These are phyloP conservation scores for Cyrtodaria siliqua DNA, from an alignment of 2,888 invertebrate genomes.

Conservation along the genomic window DNA sequence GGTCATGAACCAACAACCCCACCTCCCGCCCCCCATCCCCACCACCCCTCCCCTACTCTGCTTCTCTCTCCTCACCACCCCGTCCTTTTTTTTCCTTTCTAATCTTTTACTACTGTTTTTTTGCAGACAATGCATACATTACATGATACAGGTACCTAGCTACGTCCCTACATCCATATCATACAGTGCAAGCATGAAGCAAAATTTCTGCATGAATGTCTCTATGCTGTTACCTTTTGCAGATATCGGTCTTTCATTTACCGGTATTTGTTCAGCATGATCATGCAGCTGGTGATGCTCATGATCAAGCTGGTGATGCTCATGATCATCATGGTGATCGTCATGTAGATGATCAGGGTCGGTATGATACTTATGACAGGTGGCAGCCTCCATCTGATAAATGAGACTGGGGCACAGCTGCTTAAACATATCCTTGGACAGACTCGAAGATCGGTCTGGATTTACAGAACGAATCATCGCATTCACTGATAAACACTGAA, in stretches of 20 bases:
- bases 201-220: too few species aligned
- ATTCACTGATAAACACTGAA: slow-evolving; percentile 44
- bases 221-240: slow-evolving; percentile 51
- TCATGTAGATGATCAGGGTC: slow-evolving; percentile 8
- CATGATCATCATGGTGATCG: too few species aligned
- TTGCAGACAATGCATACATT: too few species aligned
- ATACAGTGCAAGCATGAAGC: too few species aligned
- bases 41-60: too few species aligned
- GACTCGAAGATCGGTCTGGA: not conserved
- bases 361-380: slow-evolving; percentile 58
- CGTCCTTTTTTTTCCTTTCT: too few species aligned
- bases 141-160: too few species aligned
- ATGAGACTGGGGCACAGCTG: slow-evolving; percentile 84
- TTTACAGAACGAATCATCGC: slow-evolving; percentile 37
- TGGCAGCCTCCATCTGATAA: slow-evolving; percentile 79
- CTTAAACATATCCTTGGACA: slow-evolving; percentile 75
- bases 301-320: not conserved
- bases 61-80: too few species aligned
- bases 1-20: too few species aligned
- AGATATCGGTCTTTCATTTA: slow-evolving; percentile 17
- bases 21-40: too few species aligned
- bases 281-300: slow-evolving; percentile 14
- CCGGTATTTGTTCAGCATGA: slow-evolving; percentile 2
- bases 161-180: too few species aligned
- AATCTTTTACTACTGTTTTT: too few species aligned